A percentile compares a stretch with the other conserved stretches of the same genome.
Evolutionary conservation across 2,113 vertebrate genomes (phyloP).

Genomic region (Athene cunicularia): DNA sequence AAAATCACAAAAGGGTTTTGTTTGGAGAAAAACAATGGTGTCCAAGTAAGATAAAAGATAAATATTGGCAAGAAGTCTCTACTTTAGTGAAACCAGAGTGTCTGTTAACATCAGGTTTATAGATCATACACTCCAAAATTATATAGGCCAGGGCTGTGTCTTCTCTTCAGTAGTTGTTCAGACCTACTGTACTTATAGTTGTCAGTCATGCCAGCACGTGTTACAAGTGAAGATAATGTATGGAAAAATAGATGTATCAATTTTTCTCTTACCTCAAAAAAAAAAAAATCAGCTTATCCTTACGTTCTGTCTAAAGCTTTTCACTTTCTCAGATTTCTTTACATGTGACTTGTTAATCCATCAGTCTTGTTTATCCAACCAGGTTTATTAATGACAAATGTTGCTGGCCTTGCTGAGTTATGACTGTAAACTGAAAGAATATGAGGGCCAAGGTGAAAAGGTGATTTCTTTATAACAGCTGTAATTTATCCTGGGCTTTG

Average conservation of each 20-base stretch:
- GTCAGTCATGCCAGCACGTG: background rate
- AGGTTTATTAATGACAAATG: constrained; percentile 76
- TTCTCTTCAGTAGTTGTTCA: background rate
- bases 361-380: constrained; percentile 61
- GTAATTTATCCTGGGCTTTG: constrained; percentile 81
- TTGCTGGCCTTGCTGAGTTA: constrained; percentile 67
- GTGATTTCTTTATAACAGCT: constrained; percentile 78
- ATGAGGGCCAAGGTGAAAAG: constrained; percentile 74
- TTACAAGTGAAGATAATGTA: background rate
- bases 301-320: constrained; percentile 33
- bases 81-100: background rate
- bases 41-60: background rate
- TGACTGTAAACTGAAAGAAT: constrained; percentile 74
- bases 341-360: constrained; percentile 63
- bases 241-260: background rate
- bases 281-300: background rate
- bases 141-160: background rate
- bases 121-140: background rate
- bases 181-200: background rate
- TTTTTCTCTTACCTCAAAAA: background rate
- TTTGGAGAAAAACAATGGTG: background rate
- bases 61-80: background rate
- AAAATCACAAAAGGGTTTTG: constrained; percentile 31
- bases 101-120: background rate
- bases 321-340: constrained; percentile 65